Evolutionary conservation across 1,140 invertebrate genomes (phyloP).

Genomic region (Penaeus chinensis): DNA sequence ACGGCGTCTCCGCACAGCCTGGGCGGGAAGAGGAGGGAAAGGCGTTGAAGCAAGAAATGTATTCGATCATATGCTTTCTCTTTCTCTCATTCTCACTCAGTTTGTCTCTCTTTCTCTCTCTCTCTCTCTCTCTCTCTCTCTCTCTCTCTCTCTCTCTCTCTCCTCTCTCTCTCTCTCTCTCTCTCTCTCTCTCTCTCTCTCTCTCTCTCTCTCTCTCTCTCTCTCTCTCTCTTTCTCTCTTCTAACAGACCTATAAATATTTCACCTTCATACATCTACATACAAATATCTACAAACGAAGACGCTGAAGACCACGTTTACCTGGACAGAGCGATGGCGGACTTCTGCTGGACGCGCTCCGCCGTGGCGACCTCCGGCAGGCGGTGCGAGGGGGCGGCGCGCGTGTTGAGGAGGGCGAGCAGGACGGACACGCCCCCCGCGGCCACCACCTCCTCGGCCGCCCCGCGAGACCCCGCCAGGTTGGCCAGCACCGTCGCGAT

Average conservation of each 20-base stretch:
- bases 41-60: not conserved
- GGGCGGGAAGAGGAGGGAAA: constrained; percentile 50
- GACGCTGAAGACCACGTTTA: constrained; percentile 62
- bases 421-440: constrained; percentile 78
- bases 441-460: constrained; percentile 68
- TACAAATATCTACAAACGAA: not conserved
- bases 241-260: too few relatives aligned
- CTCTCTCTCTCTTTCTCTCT: too few relatives aligned
- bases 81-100: not conserved
- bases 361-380: constrained; percentile 75
- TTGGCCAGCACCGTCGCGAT: constrained; percentile 83
- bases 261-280: too few relatives aligned
- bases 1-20: constrained; percentile 80
- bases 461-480: constrained; percentile 77
- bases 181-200: too few relatives aligned
- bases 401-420: constrained; percentile 80
- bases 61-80: not conserved
- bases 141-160: too few relatives aligned
- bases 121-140: too few relatives aligned
- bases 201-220: too few relatives aligned
- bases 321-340: constrained; percentile 86
- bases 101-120: too few relatives aligned
- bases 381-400: constrained; percentile 71
- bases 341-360: constrained; percentile 84
- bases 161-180: too few relatives aligned